Base-by-base conservation (phyloP, 2,113 vertebrate species). In the Canis aureus region DNA sequence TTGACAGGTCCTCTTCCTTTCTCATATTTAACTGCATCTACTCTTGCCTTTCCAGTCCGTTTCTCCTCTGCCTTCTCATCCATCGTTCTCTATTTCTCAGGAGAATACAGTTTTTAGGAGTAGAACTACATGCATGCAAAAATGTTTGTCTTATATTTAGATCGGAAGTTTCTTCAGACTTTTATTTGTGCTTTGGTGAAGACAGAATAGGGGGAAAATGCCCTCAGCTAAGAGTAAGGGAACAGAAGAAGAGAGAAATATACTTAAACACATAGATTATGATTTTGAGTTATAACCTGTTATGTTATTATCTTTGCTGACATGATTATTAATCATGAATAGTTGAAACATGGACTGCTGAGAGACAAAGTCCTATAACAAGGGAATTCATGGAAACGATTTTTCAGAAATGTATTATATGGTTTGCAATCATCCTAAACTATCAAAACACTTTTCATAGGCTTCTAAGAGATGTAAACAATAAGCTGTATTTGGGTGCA, bases 381-480 rank as follows among this genome's bases (percentile, higher is more conserved):
- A 96, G 16, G 22, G 15, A 38, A 64, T 81, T 91, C n/a, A 76
- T 20, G 11, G 35, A 96, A 85, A 55, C 9, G 73, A 10, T 74
- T 88, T 93, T 95, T 95, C 60, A 94, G 59, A 96, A 95, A 74
- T 91, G 62, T 95, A 38, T 93, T 81, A 32, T 6, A n/a, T 81
- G 71, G 8, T 25, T 59, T 76, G 32, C n/a, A 55, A 32, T 67
- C 49, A 78, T 71, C 9, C 9, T 57, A n/a, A 93, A 43, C 29
- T n/a, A 57, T 38, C 38, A 51, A 91, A 83, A 67, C 20, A 57
- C n/a, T 73, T 86, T 12, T 62, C 60, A 91, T 23, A 17, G 84
- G 32, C 53, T 78, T 82, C 74, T 92, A n/a, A 90, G 27, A 81
- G 82, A 89, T 59, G 17, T 85, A 76, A 95, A 84, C 20, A 87